These are phyloP conservation scores for Zapornia atra DNA, from an alignment of 2,113 vertebrate species.

Conservation along the genomic window DNA sequence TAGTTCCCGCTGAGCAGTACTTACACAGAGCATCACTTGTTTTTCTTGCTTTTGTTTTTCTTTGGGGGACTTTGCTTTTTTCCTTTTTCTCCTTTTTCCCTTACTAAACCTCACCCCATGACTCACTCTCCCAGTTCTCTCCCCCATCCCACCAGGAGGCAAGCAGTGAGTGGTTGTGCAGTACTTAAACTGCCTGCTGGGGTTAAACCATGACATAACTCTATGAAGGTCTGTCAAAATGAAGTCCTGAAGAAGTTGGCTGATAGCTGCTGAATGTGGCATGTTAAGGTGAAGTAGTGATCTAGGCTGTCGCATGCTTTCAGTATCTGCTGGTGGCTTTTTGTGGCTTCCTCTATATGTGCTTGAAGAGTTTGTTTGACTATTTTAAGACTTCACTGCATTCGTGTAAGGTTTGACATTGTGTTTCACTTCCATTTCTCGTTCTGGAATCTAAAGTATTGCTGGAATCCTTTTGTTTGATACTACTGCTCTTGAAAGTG, in stretches of 20 bases:
- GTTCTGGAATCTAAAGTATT: background rate
- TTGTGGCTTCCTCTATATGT: fast-evolving
- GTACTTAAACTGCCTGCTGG: background rate
- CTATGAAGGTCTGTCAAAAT: background rate
- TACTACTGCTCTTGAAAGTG: background rate
- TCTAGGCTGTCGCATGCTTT: background rate
- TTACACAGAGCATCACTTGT: background rate
- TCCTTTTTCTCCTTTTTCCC: background rate
- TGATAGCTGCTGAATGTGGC: background rate
- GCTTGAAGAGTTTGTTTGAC: background rate
- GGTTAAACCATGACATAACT: background rate
- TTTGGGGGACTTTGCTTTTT: background rate
- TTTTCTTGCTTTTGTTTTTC: background rate
- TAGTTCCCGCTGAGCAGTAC: background rate
- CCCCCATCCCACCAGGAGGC: background rate
- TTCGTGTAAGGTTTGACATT: background rate
- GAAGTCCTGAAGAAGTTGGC: background rate
- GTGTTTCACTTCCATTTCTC: background rate
- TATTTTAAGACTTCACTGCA: background rate
- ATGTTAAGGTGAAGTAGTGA: background rate
- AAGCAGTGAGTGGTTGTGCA: fast-evolving
- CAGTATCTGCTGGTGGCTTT: background rate
- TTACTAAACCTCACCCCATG: background rate
- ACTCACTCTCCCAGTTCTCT: background rate
- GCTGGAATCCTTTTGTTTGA: background rate